Evolutionary conservation across 2,888 invertebrate species (phyloP).

Genomic region (Archaeoteleia sp.): DNA sequence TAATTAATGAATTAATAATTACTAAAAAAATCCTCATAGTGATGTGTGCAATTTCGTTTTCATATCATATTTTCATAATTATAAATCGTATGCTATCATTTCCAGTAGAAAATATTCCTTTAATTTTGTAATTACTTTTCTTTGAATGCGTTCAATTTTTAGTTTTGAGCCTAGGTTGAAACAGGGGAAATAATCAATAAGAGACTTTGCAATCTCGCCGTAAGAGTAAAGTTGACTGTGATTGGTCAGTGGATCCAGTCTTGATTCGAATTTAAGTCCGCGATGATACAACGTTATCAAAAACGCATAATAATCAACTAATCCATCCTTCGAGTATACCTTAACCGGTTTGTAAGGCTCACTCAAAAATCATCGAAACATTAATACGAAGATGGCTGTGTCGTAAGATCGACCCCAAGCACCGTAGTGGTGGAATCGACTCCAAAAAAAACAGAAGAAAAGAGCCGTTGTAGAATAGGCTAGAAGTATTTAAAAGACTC

Average conservation of each 20-base stretch:
- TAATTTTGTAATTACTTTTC: too few species aligned
- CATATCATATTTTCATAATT: background rate
- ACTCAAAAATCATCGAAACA: slow-evolving; percentile 14
- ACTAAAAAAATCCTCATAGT: background rate
- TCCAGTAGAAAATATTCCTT: too few species aligned
- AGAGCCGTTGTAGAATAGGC: too few species aligned
- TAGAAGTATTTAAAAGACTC: too few species aligned
- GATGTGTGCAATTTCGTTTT: background rate
- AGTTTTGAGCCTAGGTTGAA: background rate
- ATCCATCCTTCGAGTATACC: slow-evolving; percentile 2
- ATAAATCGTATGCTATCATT: background rate
- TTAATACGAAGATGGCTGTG: too few species aligned
- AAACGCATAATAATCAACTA: background rate
- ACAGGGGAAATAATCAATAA: slow-evolving; percentile 1
- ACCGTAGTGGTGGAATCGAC: too few species aligned
- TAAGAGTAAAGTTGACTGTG: background rate
- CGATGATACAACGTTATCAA: background rate
- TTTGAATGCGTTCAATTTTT: too few species aligned
- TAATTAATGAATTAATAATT: background rate
- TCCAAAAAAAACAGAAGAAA: too few species aligned
- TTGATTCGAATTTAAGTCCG: slow-evolving; percentile 1
- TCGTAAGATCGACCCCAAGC: too few species aligned
- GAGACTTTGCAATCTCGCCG: background rate
- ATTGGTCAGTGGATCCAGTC: background rate
- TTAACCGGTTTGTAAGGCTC: background rate